Base-by-base conservation (phyloP, 1,140 invertebrate genomes). In the Brachionus manjavacas region DNA sequence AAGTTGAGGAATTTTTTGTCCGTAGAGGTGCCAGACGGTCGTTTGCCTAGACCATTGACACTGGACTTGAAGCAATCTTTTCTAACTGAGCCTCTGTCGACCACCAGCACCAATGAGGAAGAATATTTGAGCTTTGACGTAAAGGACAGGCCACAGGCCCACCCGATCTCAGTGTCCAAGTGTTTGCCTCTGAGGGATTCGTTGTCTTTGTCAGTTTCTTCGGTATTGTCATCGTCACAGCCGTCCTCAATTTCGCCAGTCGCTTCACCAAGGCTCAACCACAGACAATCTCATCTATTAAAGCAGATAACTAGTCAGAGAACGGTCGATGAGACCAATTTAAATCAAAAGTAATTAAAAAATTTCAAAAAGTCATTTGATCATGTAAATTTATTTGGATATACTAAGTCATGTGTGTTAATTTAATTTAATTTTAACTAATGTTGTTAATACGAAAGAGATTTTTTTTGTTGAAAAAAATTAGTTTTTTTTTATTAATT, bases 241-340 rank as follows among this genome's bases (percentile, higher is more conserved):
- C 41, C 72, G 4, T 76, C 72, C 4, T 76, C 72, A 14, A n/a
- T 76, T 2, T 76, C 72, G 12, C 72, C 72, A 49, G 46, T 76
- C 2, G 41, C 72, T 23, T 76, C 72, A 8, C 72, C 72, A 6
- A 25, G 72, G 49, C 20, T 49, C 14, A 20, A 3, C n/a, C 11
- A 2, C 7, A 76, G 49, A 23, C 41, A 35, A n/a, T 49, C 20
- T 49, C 41, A 41, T 39, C 35, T 68, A 31, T 35, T 68, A 8
- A 72, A 72, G 41, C 68, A 72, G 16, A 72, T 72, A 23, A 23
- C 31, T 72, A 43, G 68, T 72, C 68, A 72, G 9, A 72, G 41
- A 72, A 72, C 68, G n/a, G 41, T 72, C 20, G 68, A 72, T 72
- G 68, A 72, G 31, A 68, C 25, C 9, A n/a, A 68, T 39, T 68